Evolutionary conservation across 2,113 vertebrate species (phyloP).

Genomic region (Silurus glanis): DNA sequence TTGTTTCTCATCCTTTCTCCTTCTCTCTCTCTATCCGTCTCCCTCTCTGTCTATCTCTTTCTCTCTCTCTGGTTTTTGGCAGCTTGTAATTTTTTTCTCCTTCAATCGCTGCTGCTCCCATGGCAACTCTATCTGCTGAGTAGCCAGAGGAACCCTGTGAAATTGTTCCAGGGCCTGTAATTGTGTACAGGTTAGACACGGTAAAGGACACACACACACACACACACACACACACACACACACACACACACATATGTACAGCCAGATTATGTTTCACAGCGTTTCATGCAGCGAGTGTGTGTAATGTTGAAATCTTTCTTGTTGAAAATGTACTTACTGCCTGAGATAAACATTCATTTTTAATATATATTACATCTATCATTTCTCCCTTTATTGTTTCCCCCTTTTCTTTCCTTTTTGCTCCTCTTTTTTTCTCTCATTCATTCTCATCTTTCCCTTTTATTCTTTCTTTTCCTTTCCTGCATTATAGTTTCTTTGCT

Average conservation of each 20-base stretch:
- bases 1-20: not conserved
- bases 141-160: slow-evolving; percentile 54
- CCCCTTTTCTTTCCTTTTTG: not conserved
- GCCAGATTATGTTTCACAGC: not conserved
- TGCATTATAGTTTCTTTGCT: not conserved
- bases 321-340: not conserved
- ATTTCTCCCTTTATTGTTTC: not conserved
- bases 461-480: too few species aligned
- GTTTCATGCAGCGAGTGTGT: not conserved
- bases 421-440: not conserved
- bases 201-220: slow-evolving; percentile 4
- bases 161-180: slow-evolving; percentile 60
- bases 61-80: slow-evolving; percentile 52
- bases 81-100: slow-evolving; percentile 60
- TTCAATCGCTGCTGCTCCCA: slow-evolving; percentile 59
- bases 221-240: slow-evolving; percentile 8
- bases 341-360: not conserved
- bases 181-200: slow-evolving; percentile 56
- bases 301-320: not conserved
- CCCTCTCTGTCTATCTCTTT: slow-evolving; percentile 19
- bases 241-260: slow-evolving; percentile 3
- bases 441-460: not conserved
- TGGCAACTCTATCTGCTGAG: slow-evolving; percentile 64
- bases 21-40: slow-evolving; percentile 27
- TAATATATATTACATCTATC: not conserved